Base-by-base conservation (phyloP, 2,888 invertebrate genomes). In the Gibbula magus region DNA sequence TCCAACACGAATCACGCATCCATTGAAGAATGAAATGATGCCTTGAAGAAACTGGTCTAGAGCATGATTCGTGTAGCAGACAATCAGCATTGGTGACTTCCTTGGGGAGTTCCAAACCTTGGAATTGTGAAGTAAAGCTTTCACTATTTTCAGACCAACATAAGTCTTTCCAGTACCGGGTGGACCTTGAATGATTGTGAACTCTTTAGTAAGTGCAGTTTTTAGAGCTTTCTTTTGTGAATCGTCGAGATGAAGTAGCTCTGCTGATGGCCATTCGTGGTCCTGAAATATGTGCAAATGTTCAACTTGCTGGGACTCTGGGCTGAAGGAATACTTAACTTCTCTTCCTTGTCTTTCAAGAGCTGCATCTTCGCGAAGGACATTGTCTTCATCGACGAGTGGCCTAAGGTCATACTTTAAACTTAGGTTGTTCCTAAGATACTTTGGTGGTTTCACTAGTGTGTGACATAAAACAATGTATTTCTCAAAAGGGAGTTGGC, bases 91-190 rank as follows among this genome's bases (percentile, higher is more conserved):
- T 5, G 91, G 92, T 32, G 76, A 79, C 1, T 74, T 20, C 32
- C 35, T 35, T 5, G 20, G 18, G 16, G 22, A 77, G 45, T 81
- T 70, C 93, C 94, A 94, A 3, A 78, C 18, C 0, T 81, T 22
- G 16, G 83, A 82, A 90, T 96, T 96, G 79, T 94, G 91, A 0
- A 96, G 91, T 35, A 97, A 89, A 0, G 95, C 82, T 75, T 89
- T 84, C 0, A 95, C 95, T 20, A 97, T 95, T 94, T 96, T 95
- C 51, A 96, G 93, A 0, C 96, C 96, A 85, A 97, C 91, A 91
- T 94, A 96, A 0, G 97, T 96, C 94, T 97, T 97, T 0, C 97
- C 97, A 0, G 97, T 97, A 2, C 97, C 97, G 0, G 97, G 97
- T 0, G 97, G 97, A 0, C 97, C 92, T 86, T 92, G 92, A 20